phyloP scores from a whole-genome alignment of 2,797 vertebrate genomes.

The Phylloscopus collybita region DNA sequence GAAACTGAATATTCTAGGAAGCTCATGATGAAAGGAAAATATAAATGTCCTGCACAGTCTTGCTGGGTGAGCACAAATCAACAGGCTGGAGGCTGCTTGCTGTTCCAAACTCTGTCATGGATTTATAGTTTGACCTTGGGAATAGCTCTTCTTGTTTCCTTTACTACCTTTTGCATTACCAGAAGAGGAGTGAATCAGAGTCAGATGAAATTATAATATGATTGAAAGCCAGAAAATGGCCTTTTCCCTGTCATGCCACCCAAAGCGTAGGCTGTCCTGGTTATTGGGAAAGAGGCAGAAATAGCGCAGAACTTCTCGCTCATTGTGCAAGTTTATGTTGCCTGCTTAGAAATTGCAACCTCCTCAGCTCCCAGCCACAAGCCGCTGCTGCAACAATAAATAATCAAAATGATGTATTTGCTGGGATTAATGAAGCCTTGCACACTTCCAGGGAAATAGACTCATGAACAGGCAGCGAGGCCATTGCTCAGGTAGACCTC shows the following conservation, averaged over 20 bases:
- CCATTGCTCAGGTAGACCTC: background rate
- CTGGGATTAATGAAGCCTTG: background rate
- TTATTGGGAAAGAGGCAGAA: constrained; percentile 2
- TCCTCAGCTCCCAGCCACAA: background rate
- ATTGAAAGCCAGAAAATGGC: constrained; percentile 26
- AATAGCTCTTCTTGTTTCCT: constrained; percentile 1
- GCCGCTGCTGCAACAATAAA: background rate
- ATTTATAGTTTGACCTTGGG: constrained; percentile 34
- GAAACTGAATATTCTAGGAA: constrained; percentile 10
- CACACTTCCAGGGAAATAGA: background rate
- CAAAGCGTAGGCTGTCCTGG: background rate
- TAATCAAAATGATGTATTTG: background rate
- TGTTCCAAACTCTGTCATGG: background rate
- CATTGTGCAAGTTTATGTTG: background rate
- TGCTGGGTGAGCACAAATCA: background rate
- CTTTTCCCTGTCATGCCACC: background rate
- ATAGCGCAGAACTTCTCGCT: background rate
- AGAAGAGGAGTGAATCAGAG: constrained; percentile 12
- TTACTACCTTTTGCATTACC: constrained; percentile 5
- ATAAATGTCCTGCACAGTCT: background rate
- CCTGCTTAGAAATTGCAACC: background rate
- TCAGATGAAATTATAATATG: constrained; percentile 15
- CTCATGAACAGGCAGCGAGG: background rate
- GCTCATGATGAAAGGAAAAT: background rate
- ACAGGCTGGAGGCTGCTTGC: background rate